Percentiles rank a stretch among this genome's conserved stretches.
phyloP scores from a whole-genome alignment of 2,113 vertebrate species.

The Regulus satrapa region DNA sequence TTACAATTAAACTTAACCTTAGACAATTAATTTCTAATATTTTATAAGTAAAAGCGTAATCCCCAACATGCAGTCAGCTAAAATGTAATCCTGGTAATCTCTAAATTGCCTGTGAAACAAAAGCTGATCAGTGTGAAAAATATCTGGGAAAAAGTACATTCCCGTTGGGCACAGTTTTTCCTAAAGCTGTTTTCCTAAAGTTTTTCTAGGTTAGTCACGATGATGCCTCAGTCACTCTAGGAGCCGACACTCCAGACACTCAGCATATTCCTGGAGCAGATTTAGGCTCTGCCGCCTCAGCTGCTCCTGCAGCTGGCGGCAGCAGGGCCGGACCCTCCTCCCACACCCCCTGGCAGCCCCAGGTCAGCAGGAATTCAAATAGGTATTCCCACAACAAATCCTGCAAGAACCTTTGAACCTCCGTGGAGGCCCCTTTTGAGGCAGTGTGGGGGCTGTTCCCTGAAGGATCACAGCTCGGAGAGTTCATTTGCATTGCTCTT shows the following conservation, averaged over 20 bases:
- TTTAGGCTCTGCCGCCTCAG: background rate
- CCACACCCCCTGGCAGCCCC: background rate
- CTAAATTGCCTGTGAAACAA: slow-evolving; percentile 88
- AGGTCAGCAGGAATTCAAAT: background rate
- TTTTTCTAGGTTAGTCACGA: slow-evolving; percentile 47
- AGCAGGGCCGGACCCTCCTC: background rate
- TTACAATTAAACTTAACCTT: background rate
- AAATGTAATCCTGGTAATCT: slow-evolving; percentile 90
- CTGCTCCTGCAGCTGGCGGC: background rate
- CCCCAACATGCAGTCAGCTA: slow-evolving; percentile 38
- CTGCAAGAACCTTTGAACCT: background rate
- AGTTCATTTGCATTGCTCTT: background rate
- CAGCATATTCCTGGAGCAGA: slow-evolving; percentile 62
- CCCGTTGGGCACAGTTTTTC: slow-evolving; percentile 55
- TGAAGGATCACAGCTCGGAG: background rate
- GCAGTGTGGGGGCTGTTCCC: background rate
- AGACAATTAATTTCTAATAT: background rate
- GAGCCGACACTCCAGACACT: slow-evolving; percentile 36
- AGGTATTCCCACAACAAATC: background rate
- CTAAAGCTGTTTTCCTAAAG: too few species aligned
- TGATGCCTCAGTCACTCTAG: slow-evolving; percentile 67
- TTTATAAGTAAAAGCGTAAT: background rate
- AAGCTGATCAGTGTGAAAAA: slow-evolving; percentile 82
- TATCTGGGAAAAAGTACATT: slow-evolving; percentile 77
- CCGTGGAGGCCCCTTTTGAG: background rate